These are phyloP conservation scores for Noctua pronuba DNA, from an alignment of 2,888 invertebrate genomes.

Conservation along the genomic window DNA sequence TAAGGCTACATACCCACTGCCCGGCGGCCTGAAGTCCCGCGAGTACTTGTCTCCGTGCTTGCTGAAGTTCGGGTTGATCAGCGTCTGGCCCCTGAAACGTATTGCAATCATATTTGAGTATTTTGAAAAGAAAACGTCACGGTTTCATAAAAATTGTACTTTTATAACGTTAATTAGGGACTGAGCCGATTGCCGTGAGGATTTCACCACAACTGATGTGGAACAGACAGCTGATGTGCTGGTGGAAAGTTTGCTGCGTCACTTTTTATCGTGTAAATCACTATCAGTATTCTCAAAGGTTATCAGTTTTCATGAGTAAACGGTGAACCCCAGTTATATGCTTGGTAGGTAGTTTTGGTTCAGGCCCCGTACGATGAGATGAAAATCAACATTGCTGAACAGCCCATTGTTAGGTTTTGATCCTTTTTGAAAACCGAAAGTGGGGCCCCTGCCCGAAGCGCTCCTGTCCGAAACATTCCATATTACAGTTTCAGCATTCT, in stretches of 20 bases:
- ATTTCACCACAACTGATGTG: background rate
- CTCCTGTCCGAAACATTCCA: background rate
- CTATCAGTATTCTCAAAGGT: no score
- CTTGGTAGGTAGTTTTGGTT: no score
- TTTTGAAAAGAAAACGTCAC: background rate
- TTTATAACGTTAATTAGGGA: background rate
- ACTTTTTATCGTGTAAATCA: background rate
- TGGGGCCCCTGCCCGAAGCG: no score
- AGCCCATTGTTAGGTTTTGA: no score
- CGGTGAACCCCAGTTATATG: no score
- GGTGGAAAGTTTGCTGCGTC: background rate
- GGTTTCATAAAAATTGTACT: background rate
- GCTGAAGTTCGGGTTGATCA: constrained; percentile 83
- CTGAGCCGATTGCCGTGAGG: constrained; percentile 1
- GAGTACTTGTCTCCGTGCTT: constrained; percentile 86
- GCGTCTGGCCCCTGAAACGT: constrained; percentile 80
- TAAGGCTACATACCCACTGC: constrained; percentile 81
- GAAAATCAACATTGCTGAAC: no score
- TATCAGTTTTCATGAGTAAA: no score
- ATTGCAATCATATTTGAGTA: constrained; percentile 6
- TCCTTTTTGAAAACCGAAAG: no score
- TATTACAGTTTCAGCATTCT: no score
- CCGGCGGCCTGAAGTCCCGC: constrained; percentile 84
- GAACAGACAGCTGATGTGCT: background rate
- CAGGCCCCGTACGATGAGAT: no score